Conservation (phyloP, 2,797 vertebrate species). For the Graptemys geographica region DNA sequence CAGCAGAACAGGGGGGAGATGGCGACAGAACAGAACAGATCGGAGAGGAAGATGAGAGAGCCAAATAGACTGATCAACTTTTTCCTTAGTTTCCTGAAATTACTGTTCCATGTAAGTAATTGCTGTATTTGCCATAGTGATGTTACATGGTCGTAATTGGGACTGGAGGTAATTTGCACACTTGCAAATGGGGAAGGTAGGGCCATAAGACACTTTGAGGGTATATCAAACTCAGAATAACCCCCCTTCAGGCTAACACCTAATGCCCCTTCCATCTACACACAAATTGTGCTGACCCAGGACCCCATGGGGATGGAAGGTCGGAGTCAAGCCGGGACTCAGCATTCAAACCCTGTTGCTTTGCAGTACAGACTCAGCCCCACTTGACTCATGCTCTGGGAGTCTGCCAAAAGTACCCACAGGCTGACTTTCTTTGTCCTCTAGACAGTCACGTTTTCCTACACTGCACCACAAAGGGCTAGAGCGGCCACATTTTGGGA, state of each 20-base stretch:
- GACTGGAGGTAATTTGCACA: background rate
- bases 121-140: too few species aligned
- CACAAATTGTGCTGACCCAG: too few species aligned
- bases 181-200: background rate
- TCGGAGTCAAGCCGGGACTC: too few species aligned
- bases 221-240: too few species aligned
- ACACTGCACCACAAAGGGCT: too few species aligned
- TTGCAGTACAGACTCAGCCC: too few species aligned
- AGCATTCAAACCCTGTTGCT: background rate
- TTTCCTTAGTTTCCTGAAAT: background rate
- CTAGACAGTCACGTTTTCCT: too few species aligned
- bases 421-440: background rate
- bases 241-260: too few species aligned
- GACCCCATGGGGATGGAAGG: background rate
- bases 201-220: rapidly evolving
- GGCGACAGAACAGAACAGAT: background rate
- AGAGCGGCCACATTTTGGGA: too few species aligned
- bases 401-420: too few species aligned
- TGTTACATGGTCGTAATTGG: background rate
- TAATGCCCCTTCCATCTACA: too few species aligned
- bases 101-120: background rate
- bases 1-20: background rate
- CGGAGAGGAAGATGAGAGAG: background rate
- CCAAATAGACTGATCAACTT: background rate
- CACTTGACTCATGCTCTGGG: background rate